phyloP scores from a whole-genome alignment of 2,888 invertebrate species.

The Gasteruption jaculator region DNA sequence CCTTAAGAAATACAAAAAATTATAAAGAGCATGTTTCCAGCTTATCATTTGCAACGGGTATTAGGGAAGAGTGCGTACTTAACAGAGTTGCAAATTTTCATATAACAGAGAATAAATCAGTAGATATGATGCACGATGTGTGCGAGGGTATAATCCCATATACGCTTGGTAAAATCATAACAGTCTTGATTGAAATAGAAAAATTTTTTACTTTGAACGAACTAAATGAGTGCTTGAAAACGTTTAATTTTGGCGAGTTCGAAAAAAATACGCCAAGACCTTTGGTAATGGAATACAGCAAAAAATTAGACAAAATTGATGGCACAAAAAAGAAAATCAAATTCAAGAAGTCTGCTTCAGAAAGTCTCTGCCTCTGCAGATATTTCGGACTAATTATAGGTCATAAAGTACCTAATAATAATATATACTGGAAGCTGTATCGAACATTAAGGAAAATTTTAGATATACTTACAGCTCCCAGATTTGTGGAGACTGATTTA shows the following conservation, averaged over 20 bases:
- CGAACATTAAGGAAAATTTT: constrained; percentile 9
- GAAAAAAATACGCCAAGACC: too few relatives aligned
- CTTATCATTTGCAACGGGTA: constrained; percentile 4
- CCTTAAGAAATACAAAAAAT: neutral
- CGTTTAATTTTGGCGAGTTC: too few relatives aligned
- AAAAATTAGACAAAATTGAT: neutral
- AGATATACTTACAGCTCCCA: constrained; percentile 3
- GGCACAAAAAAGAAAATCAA: constrained; percentile 8
- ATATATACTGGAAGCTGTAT: constrained; percentile 9
- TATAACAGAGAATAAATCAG: constrained; percentile 12
- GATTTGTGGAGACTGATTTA: constrained; percentile 1
- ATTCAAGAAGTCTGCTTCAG: constrained; percentile 12
- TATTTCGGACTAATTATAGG: constrained; percentile 14
- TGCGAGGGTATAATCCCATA: constrained; percentile 16
- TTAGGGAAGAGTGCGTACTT: constrained; percentile 15
- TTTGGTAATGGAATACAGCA: too few relatives aligned
- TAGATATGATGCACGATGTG: constrained; percentile 19
- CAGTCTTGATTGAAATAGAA: constrained; percentile 11
- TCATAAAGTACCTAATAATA: constrained; percentile 8
- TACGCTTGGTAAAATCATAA: constrained; percentile 4
- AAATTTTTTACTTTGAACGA: constrained; percentile 16
- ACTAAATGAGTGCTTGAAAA: too few relatives aligned
- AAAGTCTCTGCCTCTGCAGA: constrained; percentile 9
- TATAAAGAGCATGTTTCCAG: neutral
- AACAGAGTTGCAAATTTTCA: constrained; percentile 13